These are phyloP conservation scores for Siniperca knerii DNA, from an alignment of 2,113 vertebrate species.

Conservation along the genomic window DNA sequence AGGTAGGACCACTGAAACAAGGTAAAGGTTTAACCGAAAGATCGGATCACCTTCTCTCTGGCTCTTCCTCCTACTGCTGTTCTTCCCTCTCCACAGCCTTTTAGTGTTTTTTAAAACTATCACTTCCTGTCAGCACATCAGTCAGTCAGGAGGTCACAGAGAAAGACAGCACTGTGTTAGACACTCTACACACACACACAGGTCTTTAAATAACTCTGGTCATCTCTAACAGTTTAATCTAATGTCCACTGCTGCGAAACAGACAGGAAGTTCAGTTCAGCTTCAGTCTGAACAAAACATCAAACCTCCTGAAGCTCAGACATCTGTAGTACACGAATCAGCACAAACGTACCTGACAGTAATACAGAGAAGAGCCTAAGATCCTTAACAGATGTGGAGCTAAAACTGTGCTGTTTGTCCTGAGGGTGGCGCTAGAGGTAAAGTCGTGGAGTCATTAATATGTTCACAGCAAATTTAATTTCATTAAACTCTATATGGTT, in stretches of 20 bases:
- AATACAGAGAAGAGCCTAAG: too few species aligned
- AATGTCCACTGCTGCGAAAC: constrained; percentile 33
- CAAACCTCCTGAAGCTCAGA: neutral
- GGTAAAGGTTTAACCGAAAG: too few species aligned
- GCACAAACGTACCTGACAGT: too few species aligned
- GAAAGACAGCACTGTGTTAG: neutral
- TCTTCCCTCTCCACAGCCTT: neutral
- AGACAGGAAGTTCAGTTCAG: constrained; percentile 12
- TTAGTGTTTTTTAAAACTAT: neutral
- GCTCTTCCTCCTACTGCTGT: neutral
- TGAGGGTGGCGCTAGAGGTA: too few species aligned
- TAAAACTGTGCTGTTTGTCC: too few species aligned
- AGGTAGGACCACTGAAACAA: too few species aligned
- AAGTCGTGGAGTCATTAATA: too few species aligned
- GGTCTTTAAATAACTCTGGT: constrained; percentile 48
- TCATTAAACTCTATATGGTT: too few species aligned
- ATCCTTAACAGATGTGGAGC: too few species aligned
- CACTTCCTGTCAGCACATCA: constrained; percentile 9
- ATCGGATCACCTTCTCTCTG: too few species aligned
- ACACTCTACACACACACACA: neutral
- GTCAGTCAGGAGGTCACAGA: constrained; percentile 22
- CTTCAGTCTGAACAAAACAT: neutral
- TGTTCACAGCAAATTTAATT: too few species aligned
- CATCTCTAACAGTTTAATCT: constrained; percentile 58
- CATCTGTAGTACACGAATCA: too few species aligned